Evolutionary conservation across 2,113 vertebrate species (phyloP).

Genomic region (Pseudonaja textilis): DNA sequence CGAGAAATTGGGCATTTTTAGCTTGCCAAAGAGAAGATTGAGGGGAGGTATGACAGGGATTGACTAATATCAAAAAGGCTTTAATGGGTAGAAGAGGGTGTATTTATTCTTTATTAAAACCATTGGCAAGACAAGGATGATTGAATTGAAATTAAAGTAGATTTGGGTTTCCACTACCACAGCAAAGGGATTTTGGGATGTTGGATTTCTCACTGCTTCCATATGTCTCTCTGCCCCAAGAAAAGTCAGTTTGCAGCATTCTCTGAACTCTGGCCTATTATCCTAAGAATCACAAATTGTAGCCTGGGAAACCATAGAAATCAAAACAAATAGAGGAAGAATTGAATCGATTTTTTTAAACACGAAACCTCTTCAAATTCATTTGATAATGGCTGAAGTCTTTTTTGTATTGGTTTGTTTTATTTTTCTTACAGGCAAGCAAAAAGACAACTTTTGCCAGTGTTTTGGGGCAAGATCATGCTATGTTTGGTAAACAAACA

Average conservation of each 20-base stretch:
- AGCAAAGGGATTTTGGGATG: background rate
- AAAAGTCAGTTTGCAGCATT: background rate
- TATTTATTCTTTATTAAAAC: background rate
- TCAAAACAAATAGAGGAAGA: background rate
- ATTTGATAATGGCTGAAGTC: background rate
- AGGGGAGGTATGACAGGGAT: background rate
- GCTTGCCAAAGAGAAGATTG: background rate
- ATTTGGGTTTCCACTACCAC: background rate
- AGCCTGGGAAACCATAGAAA: background rate
- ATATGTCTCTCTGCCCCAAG: background rate
- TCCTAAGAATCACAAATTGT: background rate
- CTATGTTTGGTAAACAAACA: background rate
- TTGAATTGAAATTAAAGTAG: background rate
- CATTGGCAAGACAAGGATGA: background rate
- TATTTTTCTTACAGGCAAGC: constrained; percentile 3
- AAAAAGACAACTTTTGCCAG: constrained; percentile 16
- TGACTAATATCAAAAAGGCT: background rate
- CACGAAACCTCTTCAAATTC: background rate
- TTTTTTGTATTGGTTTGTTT: background rate
- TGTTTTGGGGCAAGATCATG: background rate
- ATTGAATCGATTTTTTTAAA: background rate
- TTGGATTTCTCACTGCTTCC: background rate
- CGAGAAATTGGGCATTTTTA: background rate
- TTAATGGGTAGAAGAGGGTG: background rate
- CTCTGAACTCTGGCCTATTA: background rate